Evolutionary conservation across 1,140 invertebrate genomes (phyloP).

Genomic region (Coelopa frigida): DNA sequence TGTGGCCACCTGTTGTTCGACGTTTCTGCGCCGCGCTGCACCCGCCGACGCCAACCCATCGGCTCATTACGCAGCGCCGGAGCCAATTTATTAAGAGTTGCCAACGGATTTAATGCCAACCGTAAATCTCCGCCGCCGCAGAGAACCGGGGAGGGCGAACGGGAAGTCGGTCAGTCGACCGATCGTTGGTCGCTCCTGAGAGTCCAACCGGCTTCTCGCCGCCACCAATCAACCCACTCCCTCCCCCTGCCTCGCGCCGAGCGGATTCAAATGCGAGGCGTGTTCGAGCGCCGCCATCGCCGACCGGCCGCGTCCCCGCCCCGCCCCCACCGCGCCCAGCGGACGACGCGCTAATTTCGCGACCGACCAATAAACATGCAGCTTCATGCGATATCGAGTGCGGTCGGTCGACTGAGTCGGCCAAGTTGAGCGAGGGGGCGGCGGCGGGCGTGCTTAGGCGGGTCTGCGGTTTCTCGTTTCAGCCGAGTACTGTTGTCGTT

Average conservation of each 20-base stretch:
- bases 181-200: neutral
- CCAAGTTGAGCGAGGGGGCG: neutral
- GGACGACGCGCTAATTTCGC: neutral
- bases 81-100: conserved; percentile 16
- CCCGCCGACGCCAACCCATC: conserved; percentile 1
- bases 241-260: too few relatives aligned
- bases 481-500: conserved; percentile 18
- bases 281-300: too few relatives aligned
- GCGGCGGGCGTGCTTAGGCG: neutral
- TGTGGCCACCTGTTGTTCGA: conserved; percentile 4
- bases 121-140: conserved; percentile 15
- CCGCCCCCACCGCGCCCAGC: too few relatives aligned
- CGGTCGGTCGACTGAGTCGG: neutral
- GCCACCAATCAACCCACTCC: too few relatives aligned
- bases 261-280: too few relatives aligned
- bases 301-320: too few relatives aligned
- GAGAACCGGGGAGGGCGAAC: neutral
- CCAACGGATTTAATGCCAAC: conserved; percentile 20
- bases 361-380: conserved; percentile 41
- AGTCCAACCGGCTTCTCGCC: too few relatives aligned
- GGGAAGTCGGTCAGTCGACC: neutral
- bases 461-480: conserved; percentile 33
- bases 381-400: conserved; percentile 27
- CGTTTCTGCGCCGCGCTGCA: neutral
- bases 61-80: neutral